Evolutionary conservation across 2,888 invertebrate genomes (phyloP).

Genomic region (Seira sanloemensis): DNA sequence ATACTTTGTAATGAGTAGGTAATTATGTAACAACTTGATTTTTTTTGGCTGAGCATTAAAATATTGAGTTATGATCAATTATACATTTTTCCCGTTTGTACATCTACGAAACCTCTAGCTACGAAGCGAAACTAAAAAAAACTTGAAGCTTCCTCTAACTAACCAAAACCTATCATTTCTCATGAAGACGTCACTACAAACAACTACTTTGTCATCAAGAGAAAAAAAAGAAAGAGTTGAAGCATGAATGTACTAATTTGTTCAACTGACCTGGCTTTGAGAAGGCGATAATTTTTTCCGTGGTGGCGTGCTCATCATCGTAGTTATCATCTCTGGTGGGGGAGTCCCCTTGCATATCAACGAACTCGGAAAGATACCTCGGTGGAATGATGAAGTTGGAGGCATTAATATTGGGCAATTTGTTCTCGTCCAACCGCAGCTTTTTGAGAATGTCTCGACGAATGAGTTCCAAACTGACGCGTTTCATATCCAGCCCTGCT

Average conservation of each 20-base stretch:
- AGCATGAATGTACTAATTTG: too few species aligned
- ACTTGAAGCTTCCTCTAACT: too few species aligned
- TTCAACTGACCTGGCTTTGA: conserved; percentile 73
- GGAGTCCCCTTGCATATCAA: conserved; percentile 70
- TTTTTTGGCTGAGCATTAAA: too few species aligned
- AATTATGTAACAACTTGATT: too few species aligned
- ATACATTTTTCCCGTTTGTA: too few species aligned
- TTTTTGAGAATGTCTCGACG: conserved; percentile 71
- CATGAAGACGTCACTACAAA: not conserved
- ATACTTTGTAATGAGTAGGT: not conserved
- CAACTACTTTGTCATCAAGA: not conserved
- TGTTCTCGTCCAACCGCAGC: conserved; percentile 71
- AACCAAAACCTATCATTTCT: conserved; percentile 1
- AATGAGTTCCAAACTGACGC: conserved; percentile 69
- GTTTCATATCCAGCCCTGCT: conserved; percentile 67
- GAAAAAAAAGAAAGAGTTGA: not conserved
- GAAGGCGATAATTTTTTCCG: conserved; percentile 73
- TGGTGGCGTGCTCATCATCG: conserved; percentile 72
- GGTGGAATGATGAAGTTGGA: conserved; percentile 67
- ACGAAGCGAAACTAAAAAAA: too few species aligned
- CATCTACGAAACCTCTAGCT: too few species aligned
- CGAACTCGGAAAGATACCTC: conserved; percentile 67
- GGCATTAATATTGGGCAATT: conserved; percentile 70
- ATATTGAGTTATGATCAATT: too few species aligned
- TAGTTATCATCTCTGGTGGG: conserved; percentile 66